Evolutionary conservation across 2,888 invertebrate species (phyloP), one percentile per base, ranked within the genome.

Genomic region (Hirtodrosophila duncani): DNA sequence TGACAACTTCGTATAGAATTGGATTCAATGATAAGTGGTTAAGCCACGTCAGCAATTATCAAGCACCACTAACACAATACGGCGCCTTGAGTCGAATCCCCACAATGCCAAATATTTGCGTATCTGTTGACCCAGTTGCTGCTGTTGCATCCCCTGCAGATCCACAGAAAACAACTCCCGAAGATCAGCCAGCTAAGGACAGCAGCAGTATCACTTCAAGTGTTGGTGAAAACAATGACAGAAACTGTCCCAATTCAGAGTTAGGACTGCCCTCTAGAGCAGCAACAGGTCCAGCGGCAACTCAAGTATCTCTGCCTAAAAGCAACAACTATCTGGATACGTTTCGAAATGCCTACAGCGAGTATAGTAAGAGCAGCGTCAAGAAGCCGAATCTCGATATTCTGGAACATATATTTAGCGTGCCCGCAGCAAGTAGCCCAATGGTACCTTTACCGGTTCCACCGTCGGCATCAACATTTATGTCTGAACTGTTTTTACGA

Each of bases 401-500:
- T 42, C 38, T 67, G 41, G 60, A 67, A 4, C 59, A 70, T 14
- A 48, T 63, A 11, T 68, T 70, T 4, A 55, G 43, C 30, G 27
- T 37, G 1, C 51, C 66, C 1, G 9, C 23, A n/a, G n/a, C n/a
- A n/a, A n/a, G n/a, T n/a, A n/a, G n/a, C n/a, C n/a, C n/a, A n/a
- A n/a, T n/a, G n/a, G n/a, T n/a, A n/a, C n/a, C n/a, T n/a, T n/a
- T n/a, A n/a, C n/a, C 33, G n/a, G 29, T 21, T n/a, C 26, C 50
- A 16, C 14, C 39, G 16, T 13, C 50, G 4, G 27, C 55, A 3
- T 21, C 67, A 0, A 34, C 59, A 10, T 36, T 70, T 4, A 48
- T 70, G 38, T 59, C 81, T 0, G 75, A 75, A 23, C 46, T 81
- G 3, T 53, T 83, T 2, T 26, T 80, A 13, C 57, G 69, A 1